A percentile compares a stretch with the other conserved stretches of the same genome.
Evolutionary conservation across 1,140 invertebrate species (phyloP).

Genomic region (Bombus superbus): DNA sequence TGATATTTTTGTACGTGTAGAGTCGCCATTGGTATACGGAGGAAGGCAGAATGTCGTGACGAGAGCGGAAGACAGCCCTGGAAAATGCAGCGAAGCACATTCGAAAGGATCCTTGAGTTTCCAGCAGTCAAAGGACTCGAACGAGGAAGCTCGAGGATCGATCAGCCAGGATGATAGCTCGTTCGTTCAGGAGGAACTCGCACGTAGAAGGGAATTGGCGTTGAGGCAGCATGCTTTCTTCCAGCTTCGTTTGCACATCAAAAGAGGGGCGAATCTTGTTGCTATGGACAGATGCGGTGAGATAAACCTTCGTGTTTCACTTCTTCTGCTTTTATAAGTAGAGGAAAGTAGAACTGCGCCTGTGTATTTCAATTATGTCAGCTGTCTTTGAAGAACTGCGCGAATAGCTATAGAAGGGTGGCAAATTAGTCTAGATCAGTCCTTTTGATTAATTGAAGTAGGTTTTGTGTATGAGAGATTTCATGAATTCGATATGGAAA

Average conservation of each 20-base stretch:
- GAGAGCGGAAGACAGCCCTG: constrained; percentile 68
- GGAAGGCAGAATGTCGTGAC: constrained; percentile 62
- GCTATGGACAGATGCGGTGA: constrained; percentile 97
- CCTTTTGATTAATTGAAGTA: not conserved
- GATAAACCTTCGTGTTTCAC: constrained; percentile 56
- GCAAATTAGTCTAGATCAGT: not conserved
- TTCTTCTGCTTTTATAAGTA: not conserved
- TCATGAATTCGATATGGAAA: not conserved
- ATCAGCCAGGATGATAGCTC: constrained; percentile 64
- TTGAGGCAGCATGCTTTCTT: constrained; percentile 94
- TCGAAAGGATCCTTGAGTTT: constrained; percentile 64
- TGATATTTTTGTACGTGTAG: constrained; percentile 50
- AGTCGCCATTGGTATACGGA: constrained; percentile 71
- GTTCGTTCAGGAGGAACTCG: constrained; percentile 84
- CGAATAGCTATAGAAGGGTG: not conserved
- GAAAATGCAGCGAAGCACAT: constrained; percentile 67
- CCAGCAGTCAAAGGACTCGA: constrained; percentile 38
- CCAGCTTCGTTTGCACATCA: constrained; percentile 93
- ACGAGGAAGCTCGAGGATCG: constrained; percentile 47
- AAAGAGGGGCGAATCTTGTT: constrained; percentile 93
- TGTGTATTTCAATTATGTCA: not conserved
- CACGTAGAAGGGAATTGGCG: constrained; percentile 87
- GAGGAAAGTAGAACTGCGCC: not conserved
- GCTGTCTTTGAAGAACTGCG: not conserved
- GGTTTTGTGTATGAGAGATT: not conserved